These are phyloP conservation scores for Noctua janthe DNA, from an alignment of 2,888 invertebrate genomes.

Conservation along the genomic window DNA sequence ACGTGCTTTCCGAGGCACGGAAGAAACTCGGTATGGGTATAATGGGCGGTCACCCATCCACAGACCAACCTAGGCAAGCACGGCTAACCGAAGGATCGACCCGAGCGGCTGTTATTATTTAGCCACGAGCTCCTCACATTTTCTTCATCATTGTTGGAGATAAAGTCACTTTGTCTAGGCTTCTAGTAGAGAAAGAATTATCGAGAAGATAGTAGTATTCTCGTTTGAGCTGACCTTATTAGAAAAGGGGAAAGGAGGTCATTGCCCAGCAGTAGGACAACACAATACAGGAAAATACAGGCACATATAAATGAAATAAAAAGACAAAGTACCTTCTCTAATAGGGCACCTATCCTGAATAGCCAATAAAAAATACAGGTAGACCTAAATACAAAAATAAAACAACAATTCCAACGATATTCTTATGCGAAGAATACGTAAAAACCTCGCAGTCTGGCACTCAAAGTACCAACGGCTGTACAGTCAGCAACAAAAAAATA, in stretches of 20 bases:
- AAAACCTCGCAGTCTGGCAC: slow-evolving; percentile 8
- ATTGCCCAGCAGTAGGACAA: too few relatives aligned
- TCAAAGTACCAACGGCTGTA: slow-evolving; percentile 9
- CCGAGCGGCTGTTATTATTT: too few relatives aligned
- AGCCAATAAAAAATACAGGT: slow-evolving; percentile 18
- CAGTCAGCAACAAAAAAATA: slow-evolving; percentile 47
- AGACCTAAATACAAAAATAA: slow-evolving; percentile 30
- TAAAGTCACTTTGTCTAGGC: not conserved
- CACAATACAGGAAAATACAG: not conserved
- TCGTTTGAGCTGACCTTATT: not conserved
- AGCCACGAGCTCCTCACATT: too few relatives aligned
- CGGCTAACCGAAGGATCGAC: too few relatives aligned
- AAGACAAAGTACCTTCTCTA: not conserved
- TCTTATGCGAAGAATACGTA: slow-evolving; percentile 16
- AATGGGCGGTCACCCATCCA: too few relatives aligned
- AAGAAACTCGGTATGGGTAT: too few relatives aligned
- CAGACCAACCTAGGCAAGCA: too few relatives aligned
- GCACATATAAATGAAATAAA: slow-evolving; percentile 1
- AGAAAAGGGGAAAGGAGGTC: too few relatives aligned
- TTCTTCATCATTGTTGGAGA: not conserved
- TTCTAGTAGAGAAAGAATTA: not conserved
- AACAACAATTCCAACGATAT: slow-evolving; percentile 21
- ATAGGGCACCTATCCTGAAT: not conserved
- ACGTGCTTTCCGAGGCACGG: too few relatives aligned
- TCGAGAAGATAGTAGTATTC: not conserved